Percentiles rank a stretch among this genome's conserved stretches.
Evolutionary conservation across 53 echinoderm and acorn worm genomes (phyloP).

Genomic region (Paracentrotus lividus): DNA sequence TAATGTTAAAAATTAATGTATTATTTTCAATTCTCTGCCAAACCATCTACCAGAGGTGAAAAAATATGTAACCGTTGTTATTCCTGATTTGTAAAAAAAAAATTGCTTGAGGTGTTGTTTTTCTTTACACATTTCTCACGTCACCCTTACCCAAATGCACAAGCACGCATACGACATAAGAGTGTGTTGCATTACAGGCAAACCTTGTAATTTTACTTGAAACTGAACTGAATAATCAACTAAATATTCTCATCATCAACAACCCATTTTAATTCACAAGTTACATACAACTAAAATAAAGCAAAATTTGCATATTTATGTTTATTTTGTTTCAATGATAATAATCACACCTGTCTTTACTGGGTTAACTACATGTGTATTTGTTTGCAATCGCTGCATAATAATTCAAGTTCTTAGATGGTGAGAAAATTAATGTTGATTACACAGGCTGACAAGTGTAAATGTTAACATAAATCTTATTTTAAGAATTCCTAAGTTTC

Average conservation of each 20-base stretch:
- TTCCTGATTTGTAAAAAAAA: too few relatives aligned
- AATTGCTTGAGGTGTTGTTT: neutral
- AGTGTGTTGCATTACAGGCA: neutral
- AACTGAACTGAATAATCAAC: neutral
- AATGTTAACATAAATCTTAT: too few relatives aligned
- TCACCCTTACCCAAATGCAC: neutral
- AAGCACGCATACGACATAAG: neutral
- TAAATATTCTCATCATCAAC: conserved; percentile 7
- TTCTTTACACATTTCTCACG: neutral
- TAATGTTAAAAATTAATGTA: too few relatives aligned
- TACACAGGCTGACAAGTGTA: too few relatives aligned
- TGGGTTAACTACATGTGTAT: neutral
- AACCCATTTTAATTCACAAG: neutral
- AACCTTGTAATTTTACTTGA: neutral
- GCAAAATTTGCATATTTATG: neutral
- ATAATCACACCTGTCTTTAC: neutral
- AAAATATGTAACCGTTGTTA: too few relatives aligned
- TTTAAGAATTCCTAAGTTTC: too few relatives aligned
- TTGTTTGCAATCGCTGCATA: neutral
- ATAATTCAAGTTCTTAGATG: neutral
- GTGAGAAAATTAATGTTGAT: neutral
- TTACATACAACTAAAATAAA: neutral
- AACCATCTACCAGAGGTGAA: too few relatives aligned
- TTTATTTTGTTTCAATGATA: neutral
- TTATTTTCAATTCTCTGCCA: too few relatives aligned